These are phyloP conservation scores for Heliopora coerulea DNA, from an alignment of 92 coral and sea anemone species.

Conservation along the genomic window DNA sequence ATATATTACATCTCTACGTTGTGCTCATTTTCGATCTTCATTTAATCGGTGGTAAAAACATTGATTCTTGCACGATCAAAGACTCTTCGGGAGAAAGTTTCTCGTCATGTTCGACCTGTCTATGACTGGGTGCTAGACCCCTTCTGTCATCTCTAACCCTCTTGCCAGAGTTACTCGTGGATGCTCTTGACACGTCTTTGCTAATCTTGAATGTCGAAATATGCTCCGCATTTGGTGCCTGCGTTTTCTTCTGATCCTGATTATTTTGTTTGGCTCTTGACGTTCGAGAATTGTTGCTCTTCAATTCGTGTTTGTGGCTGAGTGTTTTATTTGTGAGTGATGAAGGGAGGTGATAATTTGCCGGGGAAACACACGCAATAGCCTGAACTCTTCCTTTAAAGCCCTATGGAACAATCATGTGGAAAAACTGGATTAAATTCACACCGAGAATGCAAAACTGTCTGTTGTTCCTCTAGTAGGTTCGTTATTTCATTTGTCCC, in stretches of 20 bases:
- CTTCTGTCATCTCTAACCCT: constrained; percentile 12
- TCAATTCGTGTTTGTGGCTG: constrained; percentile 16
- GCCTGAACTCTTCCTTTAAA: constrained; percentile 11
- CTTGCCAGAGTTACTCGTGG: constrained; percentile 25
- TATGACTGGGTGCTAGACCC: constrained; percentile 4
- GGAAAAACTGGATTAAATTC: too few relatives aligned
- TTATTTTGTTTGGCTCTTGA: constrained; percentile 38
- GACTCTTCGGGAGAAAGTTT: constrained; percentile 11
- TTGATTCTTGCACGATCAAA: constrained; percentile 12
- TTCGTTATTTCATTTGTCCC: too few relatives aligned
- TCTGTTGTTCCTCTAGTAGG: too few relatives aligned
- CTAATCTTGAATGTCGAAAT: constrained; percentile 17
- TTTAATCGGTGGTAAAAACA: constrained; percentile 39
- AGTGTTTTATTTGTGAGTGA: not conserved
- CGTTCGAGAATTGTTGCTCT: constrained; percentile 5
- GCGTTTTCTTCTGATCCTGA: constrained; percentile 4
- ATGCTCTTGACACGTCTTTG: constrained; percentile 26
- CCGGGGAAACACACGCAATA: not conserved
- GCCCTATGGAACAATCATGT: constrained; percentile 17
- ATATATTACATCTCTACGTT: too few relatives aligned
- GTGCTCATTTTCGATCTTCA: not conserved
- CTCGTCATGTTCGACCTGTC: constrained; percentile 1
- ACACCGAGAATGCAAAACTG: too few relatives aligned
- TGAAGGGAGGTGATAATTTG: not conserved
- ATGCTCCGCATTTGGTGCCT: not conserved